Conservation (phyloP, 2,888 invertebrate species). For the Ennomos quercinarius region DNA sequence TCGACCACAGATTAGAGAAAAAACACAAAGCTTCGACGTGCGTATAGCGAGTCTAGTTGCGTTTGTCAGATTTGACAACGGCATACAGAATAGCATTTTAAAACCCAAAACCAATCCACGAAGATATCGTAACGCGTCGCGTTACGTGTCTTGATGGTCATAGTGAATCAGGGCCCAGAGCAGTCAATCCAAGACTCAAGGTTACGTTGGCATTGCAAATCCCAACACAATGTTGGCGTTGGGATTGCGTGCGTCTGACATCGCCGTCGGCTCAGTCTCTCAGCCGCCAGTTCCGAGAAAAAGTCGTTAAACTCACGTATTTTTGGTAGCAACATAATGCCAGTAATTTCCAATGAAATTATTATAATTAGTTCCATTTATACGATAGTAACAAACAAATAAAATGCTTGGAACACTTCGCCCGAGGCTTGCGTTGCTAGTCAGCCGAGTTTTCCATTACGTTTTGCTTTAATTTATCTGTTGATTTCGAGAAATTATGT, state of each 20-base stretch:
- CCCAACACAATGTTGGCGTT: conserved; percentile 41
- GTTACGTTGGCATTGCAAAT: conserved; percentile 60
- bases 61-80: too few species aligned
- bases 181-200: conserved; percentile 51
- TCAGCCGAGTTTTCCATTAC: conserved; percentile 55
- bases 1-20: too few species aligned
- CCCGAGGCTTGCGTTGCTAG: conserved; percentile 57
- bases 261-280: conserved; percentile 67
- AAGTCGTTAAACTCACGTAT: conserved; percentile 84
- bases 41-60: too few species aligned
- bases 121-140: too few species aligned
- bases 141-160: too few species aligned
- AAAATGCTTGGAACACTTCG: conserved; percentile 74
- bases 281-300: conserved; percentile 78
- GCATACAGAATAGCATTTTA: too few species aligned
- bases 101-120: too few species aligned
- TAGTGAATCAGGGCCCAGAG: too few species aligned
- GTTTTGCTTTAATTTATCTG: conserved; percentile 56
- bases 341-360: conserved; percentile 83
- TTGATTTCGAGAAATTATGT: conserved; percentile 50
- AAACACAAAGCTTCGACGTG: too few species aligned
- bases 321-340: conserved; percentile 85
- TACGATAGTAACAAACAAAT: conserved; percentile 84
- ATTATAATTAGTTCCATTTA: conserved; percentile 84
- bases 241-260: conserved; percentile 60